Percentiles rank a stretch among this genome's conserved stretches.
Evolutionary conservation across 2,113 vertebrate genomes (phyloP).

Genomic region (Apeltes quadracus): DNA sequence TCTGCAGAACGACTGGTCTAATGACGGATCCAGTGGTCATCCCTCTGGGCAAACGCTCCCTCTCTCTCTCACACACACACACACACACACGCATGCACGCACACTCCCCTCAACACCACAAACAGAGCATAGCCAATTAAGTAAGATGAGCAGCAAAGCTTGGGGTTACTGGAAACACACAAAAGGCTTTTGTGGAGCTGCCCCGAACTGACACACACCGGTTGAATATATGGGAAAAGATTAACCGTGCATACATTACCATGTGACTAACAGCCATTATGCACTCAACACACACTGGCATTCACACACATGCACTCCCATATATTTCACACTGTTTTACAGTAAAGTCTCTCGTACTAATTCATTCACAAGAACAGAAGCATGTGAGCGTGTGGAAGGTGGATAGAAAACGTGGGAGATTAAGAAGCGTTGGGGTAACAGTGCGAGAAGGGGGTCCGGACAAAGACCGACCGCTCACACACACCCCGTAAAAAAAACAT

Average conservation of each 20-base stretch:
- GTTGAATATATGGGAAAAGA: slow-evolving; percentile 69
- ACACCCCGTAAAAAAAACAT: slow-evolving; percentile 9
- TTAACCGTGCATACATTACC: slow-evolving; percentile 63
- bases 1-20: slow-evolving; percentile 25
- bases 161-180: slow-evolving; percentile 74
- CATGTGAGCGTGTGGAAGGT: slow-evolving; percentile 13
- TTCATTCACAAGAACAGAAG: slow-evolving; percentile 34
- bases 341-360: slow-evolving; percentile 14
- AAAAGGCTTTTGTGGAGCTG: slow-evolving; percentile 72
- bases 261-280: slow-evolving; percentile 20
- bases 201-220: slow-evolving; percentile 55
- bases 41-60: slow-evolving; percentile 7
- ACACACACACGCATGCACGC: slow-evolving; percentile 16
- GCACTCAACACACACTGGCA: slow-evolving; percentile 1
- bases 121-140: slow-evolving; percentile 77
- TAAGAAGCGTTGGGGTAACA: slow-evolving; percentile 10
- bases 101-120: slow-evolving; percentile 52
- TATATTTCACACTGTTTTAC: slow-evolving; percentile 1
- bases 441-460: slow-evolving; percentile 16
- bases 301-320: slow-evolving; percentile 25
- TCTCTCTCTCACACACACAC: slow-evolving; percentile 8
- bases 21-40: slow-evolving; percentile 47
- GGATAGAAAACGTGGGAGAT: slow-evolving; percentile 17
- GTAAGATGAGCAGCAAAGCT: slow-evolving; percentile 65
- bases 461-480: slow-evolving; percentile 59